These are phyloP conservation scores for Chrysogorgia sp. DNA, from an alignment of 92 coral and sea anemone genomes.

Conservation along the genomic window DNA sequence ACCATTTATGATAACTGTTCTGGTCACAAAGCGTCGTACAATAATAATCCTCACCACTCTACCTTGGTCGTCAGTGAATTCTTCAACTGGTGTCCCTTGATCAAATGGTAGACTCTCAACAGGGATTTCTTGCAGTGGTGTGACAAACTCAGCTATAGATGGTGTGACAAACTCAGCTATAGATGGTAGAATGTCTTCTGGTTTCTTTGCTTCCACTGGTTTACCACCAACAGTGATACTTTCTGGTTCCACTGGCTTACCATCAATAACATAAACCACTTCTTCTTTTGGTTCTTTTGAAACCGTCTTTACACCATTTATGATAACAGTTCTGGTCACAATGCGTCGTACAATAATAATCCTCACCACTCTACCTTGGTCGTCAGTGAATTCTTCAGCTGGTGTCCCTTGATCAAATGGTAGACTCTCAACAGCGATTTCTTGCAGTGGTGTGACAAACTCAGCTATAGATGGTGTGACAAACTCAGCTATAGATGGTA, in stretches of 20 bases:
- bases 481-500: background rate
- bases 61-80: slow-evolving; percentile 47
- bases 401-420: slow-evolving; percentile 20
- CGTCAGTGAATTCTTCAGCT: slow-evolving; percentile 42
- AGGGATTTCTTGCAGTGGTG: slow-evolving; percentile 10
- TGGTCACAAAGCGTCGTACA: slow-evolving; percentile 46
- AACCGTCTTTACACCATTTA: slow-evolving; percentile 9
- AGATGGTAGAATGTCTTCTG: background rate
- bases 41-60: slow-evolving; percentile 38
- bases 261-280: slow-evolving; percentile 8
- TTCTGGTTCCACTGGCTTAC: background rate
- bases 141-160: background rate
- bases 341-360: slow-evolving; percentile 23
- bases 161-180: background rate
- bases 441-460: slow-evolving; percentile 13
- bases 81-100: slow-evolving; percentile 41
- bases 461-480: background rate
- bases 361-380: slow-evolving; percentile 51
- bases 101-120: slow-evolving; percentile 35
- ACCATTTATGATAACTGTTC: slow-evolving; percentile 38
- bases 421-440: slow-evolving; percentile 34
- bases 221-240: background rate
- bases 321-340: slow-evolving; percentile 42
- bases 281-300: slow-evolving; percentile 9
- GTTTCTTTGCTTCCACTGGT: slow-evolving; percentile 2